Conservation (phyloP, 2,888 invertebrate species). For the Empis livida region DNA sequence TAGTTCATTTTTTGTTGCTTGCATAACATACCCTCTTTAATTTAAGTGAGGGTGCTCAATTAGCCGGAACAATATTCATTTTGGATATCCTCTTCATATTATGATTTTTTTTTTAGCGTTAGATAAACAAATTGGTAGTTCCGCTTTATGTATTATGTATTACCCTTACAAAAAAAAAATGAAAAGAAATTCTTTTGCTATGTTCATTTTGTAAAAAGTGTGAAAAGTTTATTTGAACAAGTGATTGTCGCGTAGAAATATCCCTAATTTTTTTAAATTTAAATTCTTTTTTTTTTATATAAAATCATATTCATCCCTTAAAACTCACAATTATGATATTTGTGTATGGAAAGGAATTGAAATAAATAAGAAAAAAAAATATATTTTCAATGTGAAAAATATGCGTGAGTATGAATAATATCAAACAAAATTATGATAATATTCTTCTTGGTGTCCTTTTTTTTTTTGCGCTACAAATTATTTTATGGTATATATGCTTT, state of each 20-base stretch:
- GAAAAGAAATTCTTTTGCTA: not conserved
- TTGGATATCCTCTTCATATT: too few species aligned
- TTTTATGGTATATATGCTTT: too few species aligned
- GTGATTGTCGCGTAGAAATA: not conserved
- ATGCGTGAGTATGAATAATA: constrained; percentile 10
- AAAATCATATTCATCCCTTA: not conserved
- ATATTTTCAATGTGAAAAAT: not conserved
- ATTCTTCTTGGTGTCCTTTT: too few species aligned
- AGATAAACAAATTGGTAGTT: not conserved
- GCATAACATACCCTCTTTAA: not conserved
- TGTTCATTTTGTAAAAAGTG: not conserved
- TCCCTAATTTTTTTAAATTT: not conserved
- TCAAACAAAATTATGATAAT: not conserved
- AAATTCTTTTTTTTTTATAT: too few species aligned
- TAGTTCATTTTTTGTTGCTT: too few species aligned
- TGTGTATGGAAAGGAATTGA: too few species aligned
- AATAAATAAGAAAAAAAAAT: not conserved
- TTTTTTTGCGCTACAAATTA: too few species aligned
- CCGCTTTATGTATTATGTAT: not conserved
- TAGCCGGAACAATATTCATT: constrained; percentile 26
- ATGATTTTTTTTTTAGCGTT: too few species aligned
- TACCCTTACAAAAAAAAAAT: not conserved
- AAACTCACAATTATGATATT: too few species aligned
- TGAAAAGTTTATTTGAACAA: not conserved
- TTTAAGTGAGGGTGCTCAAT: constrained; percentile 32